These are phyloP conservation scores for Catostylus mosaicus DNA, from an alignment of 30 jellyfish, hydroid and myxozoan species.

Conservation along the genomic window DNA sequence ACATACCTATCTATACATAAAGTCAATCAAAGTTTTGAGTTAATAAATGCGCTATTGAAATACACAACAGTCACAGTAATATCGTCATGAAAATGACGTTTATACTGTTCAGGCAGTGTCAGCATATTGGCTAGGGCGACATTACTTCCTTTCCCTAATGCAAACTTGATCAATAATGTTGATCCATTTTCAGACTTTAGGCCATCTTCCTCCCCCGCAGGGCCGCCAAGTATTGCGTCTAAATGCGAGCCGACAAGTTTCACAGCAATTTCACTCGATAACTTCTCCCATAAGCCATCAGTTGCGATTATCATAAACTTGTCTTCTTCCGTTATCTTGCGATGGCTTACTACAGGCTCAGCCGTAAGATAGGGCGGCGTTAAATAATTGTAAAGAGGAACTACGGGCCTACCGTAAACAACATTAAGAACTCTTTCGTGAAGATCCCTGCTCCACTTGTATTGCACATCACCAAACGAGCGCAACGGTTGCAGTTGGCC, in stretches of 20 bases:
- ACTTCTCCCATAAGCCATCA: slow-evolving; percentile 96
- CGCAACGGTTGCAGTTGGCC: slow-evolving; percentile 98
- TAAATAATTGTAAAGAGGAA: slow-evolving; percentile 63
- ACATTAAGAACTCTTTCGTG: slow-evolving; percentile 82
- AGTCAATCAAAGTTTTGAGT: slow-evolving; percentile 32
- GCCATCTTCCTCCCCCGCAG: not conserved
- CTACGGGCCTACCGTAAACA: slow-evolving; percentile 90
- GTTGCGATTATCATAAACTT: slow-evolving; percentile 84
- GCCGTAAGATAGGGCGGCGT: slow-evolving; percentile 98
- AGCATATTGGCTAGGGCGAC: slow-evolving; percentile 60
- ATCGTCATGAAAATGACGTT: slow-evolving; percentile 94
- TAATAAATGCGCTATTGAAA: slow-evolving; percentile 15
- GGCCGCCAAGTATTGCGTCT: slow-evolving; percentile 37
- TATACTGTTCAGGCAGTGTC: slow-evolving; percentile 62
- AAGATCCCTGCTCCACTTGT: slow-evolving; percentile 89
- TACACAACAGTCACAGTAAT: slow-evolving; percentile 90
- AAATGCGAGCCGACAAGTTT: slow-evolving; percentile 71
- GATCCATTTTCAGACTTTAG: slow-evolving; percentile 76
- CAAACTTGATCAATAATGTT: slow-evolving; percentile 78
- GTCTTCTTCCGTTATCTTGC: slow-evolving; percentile 66
- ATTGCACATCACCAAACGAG: slow-evolving; percentile 93
- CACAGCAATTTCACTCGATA: slow-evolving; percentile 90
- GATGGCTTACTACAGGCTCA: slow-evolving; percentile 78
- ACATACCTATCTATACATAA: too few species aligned
- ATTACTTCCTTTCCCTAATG: slow-evolving; percentile 74